Evolutionary conservation across 2,888 invertebrate species (phyloP).

Genomic region (Drosophila mimica): DNA sequence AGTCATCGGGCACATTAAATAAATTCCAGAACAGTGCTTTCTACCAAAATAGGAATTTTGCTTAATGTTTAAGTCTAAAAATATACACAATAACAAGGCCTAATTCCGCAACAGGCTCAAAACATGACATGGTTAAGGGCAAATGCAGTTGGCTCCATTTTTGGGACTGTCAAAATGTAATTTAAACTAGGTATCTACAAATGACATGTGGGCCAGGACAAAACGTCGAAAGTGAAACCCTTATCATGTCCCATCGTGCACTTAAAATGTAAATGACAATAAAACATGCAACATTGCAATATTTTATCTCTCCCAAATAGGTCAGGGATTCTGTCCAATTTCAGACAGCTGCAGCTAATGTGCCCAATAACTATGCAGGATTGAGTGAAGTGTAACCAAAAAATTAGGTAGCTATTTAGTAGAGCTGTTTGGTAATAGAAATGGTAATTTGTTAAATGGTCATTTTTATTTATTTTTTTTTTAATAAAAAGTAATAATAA

Average conservation of each 20-base stretch:
- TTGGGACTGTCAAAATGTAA: not conserved
- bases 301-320: not conserved
- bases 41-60: not conserved
- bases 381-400: not conserved
- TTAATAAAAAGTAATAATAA: not conserved
- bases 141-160: not conserved
- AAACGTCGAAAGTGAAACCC: not conserved
- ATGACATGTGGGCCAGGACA: not conserved
- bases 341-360: not conserved
- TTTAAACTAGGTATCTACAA: not conserved
- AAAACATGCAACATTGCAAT: not conserved
- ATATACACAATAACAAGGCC: not conserved
- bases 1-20: not conserved
- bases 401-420: not conserved
- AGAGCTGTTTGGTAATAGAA: not conserved
- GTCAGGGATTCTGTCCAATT: not conserved
- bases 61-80: not conserved
- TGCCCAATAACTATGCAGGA: not conserved
- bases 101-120: not conserved
- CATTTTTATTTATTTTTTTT: not conserved
- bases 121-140: not conserved
- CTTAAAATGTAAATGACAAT: not conserved
- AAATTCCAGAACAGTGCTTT: not conserved
- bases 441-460: not conserved
- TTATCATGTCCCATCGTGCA: not conserved